Evolutionary conservation across 2,888 invertebrate species (phyloP).

Genomic region (Agrotis puta): DNA sequence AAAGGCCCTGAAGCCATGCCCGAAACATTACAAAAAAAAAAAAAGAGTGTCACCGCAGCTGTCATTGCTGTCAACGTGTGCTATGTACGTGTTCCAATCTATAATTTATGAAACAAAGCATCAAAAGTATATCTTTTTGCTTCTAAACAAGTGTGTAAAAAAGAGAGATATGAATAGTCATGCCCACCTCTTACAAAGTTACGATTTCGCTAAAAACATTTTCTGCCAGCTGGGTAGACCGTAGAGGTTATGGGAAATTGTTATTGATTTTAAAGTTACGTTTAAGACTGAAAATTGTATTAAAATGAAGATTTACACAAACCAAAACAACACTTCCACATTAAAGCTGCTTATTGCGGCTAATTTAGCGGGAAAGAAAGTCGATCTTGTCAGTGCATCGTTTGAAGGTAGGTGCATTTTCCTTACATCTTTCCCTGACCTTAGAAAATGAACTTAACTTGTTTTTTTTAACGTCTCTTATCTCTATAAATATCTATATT

Average conservation of each 20-base stretch:
- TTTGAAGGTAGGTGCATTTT: conserved; percentile 90
- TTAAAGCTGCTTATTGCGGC: conserved; percentile 94
- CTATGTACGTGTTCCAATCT: background rate
- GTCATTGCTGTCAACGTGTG: conserved; percentile 40
- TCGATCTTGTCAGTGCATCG: conserved; percentile 91
- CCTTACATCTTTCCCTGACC: conserved; percentile 15
- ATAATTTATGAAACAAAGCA: background rate
- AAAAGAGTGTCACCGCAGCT: conserved; percentile 2
- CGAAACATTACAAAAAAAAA: no score
- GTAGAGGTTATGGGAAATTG: conserved; percentile 65
- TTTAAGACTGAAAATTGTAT: conserved; percentile 67
- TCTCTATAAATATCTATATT: background rate
- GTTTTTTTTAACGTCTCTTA: background rate
- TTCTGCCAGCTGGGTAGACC: conserved; percentile 63
- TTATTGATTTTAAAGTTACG: conserved; percentile 55
- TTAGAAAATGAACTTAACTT: conserved; percentile 4
- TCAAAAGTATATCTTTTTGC: background rate
- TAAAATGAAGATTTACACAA: conserved; percentile 94
- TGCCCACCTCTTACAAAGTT: background rate
- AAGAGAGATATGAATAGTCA: conserved; percentile 10
- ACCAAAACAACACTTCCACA: conserved; percentile 94
- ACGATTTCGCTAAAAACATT: conserved; percentile 16
- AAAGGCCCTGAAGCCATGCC: no score
- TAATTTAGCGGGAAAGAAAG: conserved; percentile 91
- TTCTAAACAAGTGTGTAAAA: background rate